Evolutionary conservation across 2,797 vertebrate genomes (phyloP).

Genomic region (Nasua narica): DNA sequence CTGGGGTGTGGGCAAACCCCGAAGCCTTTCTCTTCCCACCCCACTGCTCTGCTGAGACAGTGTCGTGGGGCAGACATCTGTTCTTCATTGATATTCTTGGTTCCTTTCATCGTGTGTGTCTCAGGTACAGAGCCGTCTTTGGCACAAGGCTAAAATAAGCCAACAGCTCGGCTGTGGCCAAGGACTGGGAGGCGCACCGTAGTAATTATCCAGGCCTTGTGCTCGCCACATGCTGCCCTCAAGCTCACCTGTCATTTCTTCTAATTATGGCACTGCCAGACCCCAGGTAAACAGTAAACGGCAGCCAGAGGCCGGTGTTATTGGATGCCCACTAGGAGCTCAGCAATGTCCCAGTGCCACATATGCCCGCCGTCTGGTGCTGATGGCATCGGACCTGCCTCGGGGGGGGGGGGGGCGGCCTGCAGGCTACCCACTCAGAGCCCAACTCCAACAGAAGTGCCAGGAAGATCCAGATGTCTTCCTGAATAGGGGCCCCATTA

Average conservation of each 20-base stretch:
- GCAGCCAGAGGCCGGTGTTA: neutral
- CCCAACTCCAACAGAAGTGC: neutral
- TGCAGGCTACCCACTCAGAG: neutral
- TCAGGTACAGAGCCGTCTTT: neutral
- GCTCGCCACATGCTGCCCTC: conserved; percentile 20
- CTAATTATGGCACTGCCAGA: conserved; percentile 42
- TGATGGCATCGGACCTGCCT: neutral
- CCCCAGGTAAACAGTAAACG: conserved; percentile 10
- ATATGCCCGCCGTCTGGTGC: neutral
- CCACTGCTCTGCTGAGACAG: neutral
- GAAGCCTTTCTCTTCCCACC: neutral
- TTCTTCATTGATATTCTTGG: neutral
- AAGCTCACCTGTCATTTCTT: conserved; percentile 50
- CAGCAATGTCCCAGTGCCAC: neutral
- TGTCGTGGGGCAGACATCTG: neutral
- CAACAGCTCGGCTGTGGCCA: neutral
- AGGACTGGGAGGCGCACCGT: neutral
- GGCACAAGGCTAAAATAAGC: conserved; percentile 54
- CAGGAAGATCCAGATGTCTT: neutral
- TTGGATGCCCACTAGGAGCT: neutral
- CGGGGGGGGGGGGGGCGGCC: neutral
- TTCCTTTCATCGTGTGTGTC: neutral
- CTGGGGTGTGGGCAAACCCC: neutral
- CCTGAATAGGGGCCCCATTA: neutral
- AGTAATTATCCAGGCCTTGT: conserved; percentile 16